Percentiles rank a stretch among this genome's conserved stretches.
phyloP scores from a whole-genome alignment of 2,113 vertebrate species.

The Platysternon megacephalum region DNA sequence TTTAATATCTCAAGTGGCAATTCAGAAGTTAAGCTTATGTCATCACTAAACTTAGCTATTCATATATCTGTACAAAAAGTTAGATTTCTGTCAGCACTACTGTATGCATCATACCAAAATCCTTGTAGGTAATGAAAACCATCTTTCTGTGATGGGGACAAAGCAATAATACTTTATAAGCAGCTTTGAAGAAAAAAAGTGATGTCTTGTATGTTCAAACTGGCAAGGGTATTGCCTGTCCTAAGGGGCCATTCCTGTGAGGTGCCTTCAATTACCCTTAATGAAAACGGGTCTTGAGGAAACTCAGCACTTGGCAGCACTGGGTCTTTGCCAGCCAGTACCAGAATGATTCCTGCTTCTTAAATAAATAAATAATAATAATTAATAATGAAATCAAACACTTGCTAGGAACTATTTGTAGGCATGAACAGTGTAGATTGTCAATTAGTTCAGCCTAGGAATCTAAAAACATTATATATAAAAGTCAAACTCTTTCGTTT shows the following conservation, averaged over 20 bases:
- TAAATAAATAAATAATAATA: background rate
- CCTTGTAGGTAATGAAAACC: conserved; percentile 14
- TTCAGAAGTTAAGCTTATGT: background rate
- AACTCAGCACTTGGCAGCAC: background rate
- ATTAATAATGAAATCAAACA: background rate
- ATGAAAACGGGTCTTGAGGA: background rate
- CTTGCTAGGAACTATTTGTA: conserved; percentile 11
- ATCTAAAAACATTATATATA: background rate
- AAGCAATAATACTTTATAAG: background rate
- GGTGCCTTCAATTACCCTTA: background rate
- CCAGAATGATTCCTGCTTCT: background rate
- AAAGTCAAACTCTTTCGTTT: background rate
- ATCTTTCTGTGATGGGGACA: conserved; percentile 17
- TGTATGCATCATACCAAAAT: background rate
- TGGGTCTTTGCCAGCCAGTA: background rate
- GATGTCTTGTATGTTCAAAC: conserved; percentile 1
- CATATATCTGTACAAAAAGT: background rate
- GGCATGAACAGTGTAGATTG: background rate
- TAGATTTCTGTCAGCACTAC: background rate
- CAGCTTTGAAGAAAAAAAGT: background rate
- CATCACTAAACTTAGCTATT: background rate
- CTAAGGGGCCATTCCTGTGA: background rate
- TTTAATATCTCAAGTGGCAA: background rate
- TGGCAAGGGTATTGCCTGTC: background rate
- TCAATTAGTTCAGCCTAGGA: background rate